Conservation (phyloP, 2,797 vertebrate species). For the Epinephelus malabaricus region DNA sequence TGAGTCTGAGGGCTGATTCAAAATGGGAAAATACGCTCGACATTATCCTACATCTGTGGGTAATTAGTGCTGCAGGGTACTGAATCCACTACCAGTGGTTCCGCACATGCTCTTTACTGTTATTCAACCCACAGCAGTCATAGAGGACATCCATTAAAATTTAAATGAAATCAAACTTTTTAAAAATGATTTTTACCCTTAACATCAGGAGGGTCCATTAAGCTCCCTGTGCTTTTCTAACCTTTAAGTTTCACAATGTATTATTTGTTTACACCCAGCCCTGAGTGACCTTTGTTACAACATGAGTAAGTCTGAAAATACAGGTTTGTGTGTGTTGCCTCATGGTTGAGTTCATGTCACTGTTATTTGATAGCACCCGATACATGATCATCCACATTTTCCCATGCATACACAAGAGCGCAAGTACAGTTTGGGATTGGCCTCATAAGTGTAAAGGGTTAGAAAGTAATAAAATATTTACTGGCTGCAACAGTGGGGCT, state of each 20-base stretch:
- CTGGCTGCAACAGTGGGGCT: no score
- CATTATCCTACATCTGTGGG: conserved; percentile 24
- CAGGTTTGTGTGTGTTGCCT: not conserved
- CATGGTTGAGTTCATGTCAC: not conserved
- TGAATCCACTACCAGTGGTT: not conserved
- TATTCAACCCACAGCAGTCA: not conserved
- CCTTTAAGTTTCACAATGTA: not conserved
- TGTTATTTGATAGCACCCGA: not conserved
- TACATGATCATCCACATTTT: not conserved
- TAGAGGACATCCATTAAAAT: not conserved
- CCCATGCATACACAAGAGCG: not conserved
- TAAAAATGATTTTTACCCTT: not conserved
- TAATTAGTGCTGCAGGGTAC: conserved; percentile 1
- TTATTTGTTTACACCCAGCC: conserved; percentile 6
- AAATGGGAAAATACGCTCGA: not conserved
- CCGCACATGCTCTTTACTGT: not conserved
- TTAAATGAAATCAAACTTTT: not conserved
- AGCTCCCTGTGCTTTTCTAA: not conserved
- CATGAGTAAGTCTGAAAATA: not conserved
- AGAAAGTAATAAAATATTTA: not conserved
- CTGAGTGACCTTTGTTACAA: conserved; percentile 9
- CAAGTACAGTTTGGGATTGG: not conserved
- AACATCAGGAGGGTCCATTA: not conserved
- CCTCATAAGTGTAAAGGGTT: not conserved
- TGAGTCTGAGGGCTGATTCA: not conserved